Evolutionary conservation across 2,797 vertebrate genomes (phyloP).

Genomic region (Siniperca undulata): DNA sequence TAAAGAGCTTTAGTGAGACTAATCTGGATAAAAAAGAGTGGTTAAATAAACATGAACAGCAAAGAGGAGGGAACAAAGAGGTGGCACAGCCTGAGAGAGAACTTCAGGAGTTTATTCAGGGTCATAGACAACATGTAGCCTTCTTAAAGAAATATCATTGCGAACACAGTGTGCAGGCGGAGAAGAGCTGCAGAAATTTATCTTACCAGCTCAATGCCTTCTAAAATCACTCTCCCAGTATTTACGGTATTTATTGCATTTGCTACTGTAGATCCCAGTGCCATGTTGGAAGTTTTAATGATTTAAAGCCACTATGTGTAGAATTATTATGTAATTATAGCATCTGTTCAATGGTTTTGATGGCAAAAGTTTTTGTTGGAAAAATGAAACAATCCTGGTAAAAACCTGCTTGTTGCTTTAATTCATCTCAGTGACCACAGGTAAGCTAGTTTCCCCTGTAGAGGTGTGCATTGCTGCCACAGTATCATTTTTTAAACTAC

Average conservation of each 20-base stretch:
- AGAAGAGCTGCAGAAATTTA: constrained; percentile 18
- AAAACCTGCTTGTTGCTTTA: background rate
- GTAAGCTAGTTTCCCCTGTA: constrained; percentile 3
- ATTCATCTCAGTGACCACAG: background rate
- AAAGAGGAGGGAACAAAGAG: constrained; percentile 56
- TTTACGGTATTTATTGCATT: constrained; percentile 6
- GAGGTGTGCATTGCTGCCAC: background rate
- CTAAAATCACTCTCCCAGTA: constrained; percentile 16
- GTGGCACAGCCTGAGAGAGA: constrained; percentile 42
- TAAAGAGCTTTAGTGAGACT: constrained; percentile 73
- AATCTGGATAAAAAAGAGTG: constrained; percentile 67
- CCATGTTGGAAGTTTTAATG: background rate
- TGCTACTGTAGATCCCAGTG: background rate
- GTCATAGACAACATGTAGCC: constrained; percentile 38
- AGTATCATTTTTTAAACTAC: background rate
- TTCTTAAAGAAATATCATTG: constrained; percentile 31
- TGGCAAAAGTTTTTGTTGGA: background rate
- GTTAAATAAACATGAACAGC: constrained; percentile 69
- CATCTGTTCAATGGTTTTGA: constrained; percentile 9
- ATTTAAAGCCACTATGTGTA: constrained; percentile 1
- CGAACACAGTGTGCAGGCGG: constrained; percentile 1
- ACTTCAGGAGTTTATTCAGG: constrained; percentile 39
- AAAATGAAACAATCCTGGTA: constrained; percentile 19
- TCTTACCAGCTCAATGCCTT: constrained; percentile 25
- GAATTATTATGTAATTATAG: constrained; percentile 14